A percentile compares a stretch with the other conserved stretches of the same genome.
Conservation (phyloP, 2,797 vertebrate genomes). For the Catamblyrhynchus diadema region DNA sequence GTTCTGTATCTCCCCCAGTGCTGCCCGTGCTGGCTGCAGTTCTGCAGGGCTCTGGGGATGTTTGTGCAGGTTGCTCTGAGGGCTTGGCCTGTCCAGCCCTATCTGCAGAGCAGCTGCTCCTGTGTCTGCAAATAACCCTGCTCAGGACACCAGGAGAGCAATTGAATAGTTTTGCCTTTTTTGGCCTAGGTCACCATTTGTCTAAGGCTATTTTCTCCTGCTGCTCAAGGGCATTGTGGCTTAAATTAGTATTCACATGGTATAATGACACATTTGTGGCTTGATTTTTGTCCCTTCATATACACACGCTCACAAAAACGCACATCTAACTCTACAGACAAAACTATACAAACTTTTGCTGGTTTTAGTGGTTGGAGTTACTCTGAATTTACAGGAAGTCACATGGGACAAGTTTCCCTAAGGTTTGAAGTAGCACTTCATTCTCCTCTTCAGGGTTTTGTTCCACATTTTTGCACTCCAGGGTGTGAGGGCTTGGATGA, state of each 20-base stretch:
- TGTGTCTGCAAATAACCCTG: slow-evolving; percentile 73
- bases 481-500: not conserved
- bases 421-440: not conserved
- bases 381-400: not conserved
- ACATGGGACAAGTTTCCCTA: not conserved
- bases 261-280: not conserved
- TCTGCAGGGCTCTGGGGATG: not conserved
- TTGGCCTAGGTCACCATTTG: slow-evolving; percentile 73
- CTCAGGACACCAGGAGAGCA: slow-evolving; percentile 65
- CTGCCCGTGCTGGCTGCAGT: not conserved
- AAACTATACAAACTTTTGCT: not conserved
- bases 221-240: slow-evolving; percentile 63
- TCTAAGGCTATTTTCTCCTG: slow-evolving; percentile 72
- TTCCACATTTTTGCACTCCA: not conserved
- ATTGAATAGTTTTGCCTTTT: slow-evolving; percentile 84
- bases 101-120: slow-evolving; percentile 71
- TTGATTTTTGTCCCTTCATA: not conserved
- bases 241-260: slow-evolving; percentile 61
- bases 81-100: not conserved
- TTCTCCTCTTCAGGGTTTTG: not conserved
- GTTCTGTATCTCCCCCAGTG: not conserved
- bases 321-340: rapidly evolving
- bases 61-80: slow-evolving; percentile 19
- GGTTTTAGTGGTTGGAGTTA: not conserved
- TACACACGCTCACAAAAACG: not conserved